Evolutionary conservation across 2,888 invertebrate species (phyloP).

Genomic region (Cataglyphis livida): DNA sequence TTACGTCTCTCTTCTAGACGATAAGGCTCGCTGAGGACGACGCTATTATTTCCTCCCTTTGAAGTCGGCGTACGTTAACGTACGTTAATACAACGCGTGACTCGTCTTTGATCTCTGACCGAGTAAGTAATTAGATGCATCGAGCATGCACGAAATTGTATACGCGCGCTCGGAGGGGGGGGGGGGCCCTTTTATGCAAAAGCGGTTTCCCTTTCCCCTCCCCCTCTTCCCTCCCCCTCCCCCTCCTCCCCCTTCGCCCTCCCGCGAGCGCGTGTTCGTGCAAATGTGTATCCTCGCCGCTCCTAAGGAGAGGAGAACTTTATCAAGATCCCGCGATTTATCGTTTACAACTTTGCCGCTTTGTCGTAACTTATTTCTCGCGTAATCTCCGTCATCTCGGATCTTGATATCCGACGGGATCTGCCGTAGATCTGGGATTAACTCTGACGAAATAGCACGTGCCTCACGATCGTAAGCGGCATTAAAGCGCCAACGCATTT

Average conservation of each 20-base stretch:
- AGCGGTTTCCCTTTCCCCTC: neutral
- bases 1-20: neutral
- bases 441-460: slow-evolving; percentile 19
- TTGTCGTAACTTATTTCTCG: slow-evolving; percentile 18
- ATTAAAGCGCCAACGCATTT: neutral
- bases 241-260: neutral
- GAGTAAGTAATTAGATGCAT: slow-evolving; percentile 47
- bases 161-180: slow-evolving; percentile 15
- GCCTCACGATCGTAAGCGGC: neutral
- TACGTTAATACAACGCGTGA: slow-evolving; percentile 32
- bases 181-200: slow-evolving; percentile 1
- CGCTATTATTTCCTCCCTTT: slow-evolving; percentile 31
- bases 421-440: slow-evolving; percentile 18
- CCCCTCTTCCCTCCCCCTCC: neutral
- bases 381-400: slow-evolving; percentile 30
- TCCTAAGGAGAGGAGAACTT: slow-evolving; percentile 13
- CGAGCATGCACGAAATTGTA: slow-evolving; percentile 53
- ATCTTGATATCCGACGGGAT: neutral
- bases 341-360: slow-evolving; percentile 6
- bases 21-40: neutral
- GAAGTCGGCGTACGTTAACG: slow-evolving; percentile 26
- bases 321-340: slow-evolving; percentile 39
- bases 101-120: slow-evolving; percentile 55
- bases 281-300: neutral
- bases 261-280: neutral